A percentile compares a stretch with the other conserved stretches of the same genome.
phyloP scores from a whole-genome alignment of 2,888 invertebrate genomes.

The Litoditis marina region DNA sequence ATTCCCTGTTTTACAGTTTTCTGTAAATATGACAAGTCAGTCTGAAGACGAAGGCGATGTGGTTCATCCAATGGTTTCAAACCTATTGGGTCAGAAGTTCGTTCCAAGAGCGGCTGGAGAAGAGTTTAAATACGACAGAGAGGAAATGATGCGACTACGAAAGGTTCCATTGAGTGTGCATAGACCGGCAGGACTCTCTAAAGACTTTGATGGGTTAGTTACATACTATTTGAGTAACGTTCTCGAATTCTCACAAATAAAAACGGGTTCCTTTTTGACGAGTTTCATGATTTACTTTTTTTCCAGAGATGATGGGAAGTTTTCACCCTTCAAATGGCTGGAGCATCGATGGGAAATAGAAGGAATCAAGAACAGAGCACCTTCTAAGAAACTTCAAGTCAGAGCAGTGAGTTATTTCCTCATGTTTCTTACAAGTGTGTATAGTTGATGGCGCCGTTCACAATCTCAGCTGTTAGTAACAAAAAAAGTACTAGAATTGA shows the following conservation, averaged over 20 bases:
- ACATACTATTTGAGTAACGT: background rate
- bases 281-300: background rate
- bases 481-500: too few relatives aligned
- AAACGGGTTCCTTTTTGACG: background rate
- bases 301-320: constrained; percentile 53
- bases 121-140: constrained; percentile 30
- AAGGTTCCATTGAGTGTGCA: constrained; percentile 31
- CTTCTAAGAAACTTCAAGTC: constrained; percentile 28
- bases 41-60: constrained; percentile 28
- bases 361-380: constrained; percentile 48
- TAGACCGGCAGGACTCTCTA: constrained; percentile 46
- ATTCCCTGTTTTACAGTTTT: constrained; percentile 22
- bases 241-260: background rate
- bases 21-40: constrained; percentile 45
- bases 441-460: background rate
- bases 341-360: constrained; percentile 52
- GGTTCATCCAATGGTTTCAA: constrained; percentile 35
- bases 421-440: too few relatives aligned
- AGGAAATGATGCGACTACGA: constrained; percentile 47
- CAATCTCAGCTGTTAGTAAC: background rate
- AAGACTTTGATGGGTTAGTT: constrained; percentile 50
- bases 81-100: constrained; percentile 26
- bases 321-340: constrained; percentile 56
- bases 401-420: too few relatives aligned
- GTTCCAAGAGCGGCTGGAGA: constrained; percentile 21